Evolutionary conservation across 2,888 invertebrate species (phyloP), one percentile per base, ranked within the genome.

Genomic region (Nymphalis urticae): DNA sequence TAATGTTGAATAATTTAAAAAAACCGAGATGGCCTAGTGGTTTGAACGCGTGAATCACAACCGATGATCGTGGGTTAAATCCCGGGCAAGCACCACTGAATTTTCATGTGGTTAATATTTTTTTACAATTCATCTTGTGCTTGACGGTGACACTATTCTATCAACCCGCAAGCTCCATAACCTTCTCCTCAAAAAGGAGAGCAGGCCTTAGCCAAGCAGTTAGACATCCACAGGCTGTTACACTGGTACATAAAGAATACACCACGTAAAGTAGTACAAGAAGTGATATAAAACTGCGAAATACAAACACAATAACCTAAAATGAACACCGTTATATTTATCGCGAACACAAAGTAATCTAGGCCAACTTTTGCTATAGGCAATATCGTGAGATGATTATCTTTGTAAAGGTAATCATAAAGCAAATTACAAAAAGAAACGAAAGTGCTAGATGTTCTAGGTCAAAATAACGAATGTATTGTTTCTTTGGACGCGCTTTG

Each of bases 351-450:
- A 68, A 68, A 69, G 42, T 60, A 66, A 69, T 71, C 62, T 67
- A 66, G 71, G 66, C 64, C 68, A 71, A 69, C 71, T 71, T 70
- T 69, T 64, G 42, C 13, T 13, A 68, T 61, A 47, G 48, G 59
- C 51, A 59, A 64, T 62, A 47, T 64, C 64, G 66, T 64, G 69
- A 69, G 17, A 48, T 48, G 48, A 48, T 68, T 70, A 70, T 70
- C 67, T 56, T 16, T 51, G 51, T 62, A 24, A 69, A 69, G 51
- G 51, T 65, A 69, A 69, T 69, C 65, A 69, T 69, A 69, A 65
- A 62, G 62, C 65, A 54, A 69, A 69, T 69, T 69, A 65, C 65
- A 48, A 65, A 68, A 69, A 54, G 54, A 68, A 60, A 56, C 21
- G 61, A 69, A 65, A 60, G 54, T 64, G 62, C 53, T 50, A 42